Percentiles rank a stretch among this genome's conserved stretches.
These are phyloP conservation scores for Hypotaenidia philippensis DNA, from an alignment of 2,797 vertebrate species.

Conservation along the genomic window DNA sequence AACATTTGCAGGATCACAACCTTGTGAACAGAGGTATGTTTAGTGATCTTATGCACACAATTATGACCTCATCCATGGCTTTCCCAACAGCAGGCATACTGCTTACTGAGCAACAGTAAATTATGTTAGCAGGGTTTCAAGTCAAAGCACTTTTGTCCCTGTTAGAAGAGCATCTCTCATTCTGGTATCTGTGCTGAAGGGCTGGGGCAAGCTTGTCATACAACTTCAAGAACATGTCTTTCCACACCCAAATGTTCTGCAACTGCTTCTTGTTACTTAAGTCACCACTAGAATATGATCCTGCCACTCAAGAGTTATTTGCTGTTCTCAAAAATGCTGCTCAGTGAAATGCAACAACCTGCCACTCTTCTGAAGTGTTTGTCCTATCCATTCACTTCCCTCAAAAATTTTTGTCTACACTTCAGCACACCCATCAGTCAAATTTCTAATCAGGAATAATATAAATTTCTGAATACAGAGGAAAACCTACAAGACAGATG, in stretches of 20 bases:
- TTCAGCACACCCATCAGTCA: background rate
- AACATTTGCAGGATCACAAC: background rate
- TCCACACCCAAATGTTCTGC: background rate
- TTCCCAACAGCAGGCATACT: background rate
- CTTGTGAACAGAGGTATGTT: background rate
- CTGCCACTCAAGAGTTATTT: background rate
- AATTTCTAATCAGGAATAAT: background rate
- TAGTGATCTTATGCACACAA: background rate
- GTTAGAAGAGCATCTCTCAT: background rate
- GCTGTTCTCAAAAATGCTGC: background rate
- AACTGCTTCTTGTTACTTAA: background rate
- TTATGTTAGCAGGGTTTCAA: background rate
- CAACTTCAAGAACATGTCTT: background rate
- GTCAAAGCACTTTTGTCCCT: background rate
- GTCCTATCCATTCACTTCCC: background rate
- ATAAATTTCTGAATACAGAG: background rate
- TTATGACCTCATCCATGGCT: fast-evolving
- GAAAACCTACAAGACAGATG: background rate
- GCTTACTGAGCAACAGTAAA: background rate
- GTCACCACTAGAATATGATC: background rate
- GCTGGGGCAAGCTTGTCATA: background rate
- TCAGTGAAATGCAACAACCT: background rate
- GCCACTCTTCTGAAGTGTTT: background rate
- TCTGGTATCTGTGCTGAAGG: background rate
- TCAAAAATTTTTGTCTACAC: background rate